A percentile compares a stretch with the other conserved stretches of the same genome.
Conservation (phyloP, 2,113 vertebrate genomes). For the Gadus macrocephalus region DNA sequence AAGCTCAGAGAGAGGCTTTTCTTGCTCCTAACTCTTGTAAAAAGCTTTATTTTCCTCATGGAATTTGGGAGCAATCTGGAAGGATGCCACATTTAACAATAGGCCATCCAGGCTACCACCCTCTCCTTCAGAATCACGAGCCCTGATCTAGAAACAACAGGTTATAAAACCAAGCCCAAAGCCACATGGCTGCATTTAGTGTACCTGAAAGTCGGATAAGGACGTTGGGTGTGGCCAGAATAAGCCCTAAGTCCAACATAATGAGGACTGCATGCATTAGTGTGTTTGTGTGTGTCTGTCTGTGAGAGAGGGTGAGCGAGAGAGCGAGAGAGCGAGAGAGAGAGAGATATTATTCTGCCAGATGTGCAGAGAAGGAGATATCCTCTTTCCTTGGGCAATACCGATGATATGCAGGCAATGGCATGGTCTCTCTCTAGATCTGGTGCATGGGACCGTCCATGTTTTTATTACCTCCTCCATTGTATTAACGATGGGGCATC, state of each 20-base stretch:
- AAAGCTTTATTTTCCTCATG: conserved; percentile 39
- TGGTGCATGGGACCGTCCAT: background rate
- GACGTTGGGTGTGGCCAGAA: background rate
- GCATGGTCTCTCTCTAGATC: background rate
- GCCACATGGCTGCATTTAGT: background rate
- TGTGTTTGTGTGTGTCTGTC: conserved; percentile 5
- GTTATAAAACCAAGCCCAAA: conserved; percentile 40
- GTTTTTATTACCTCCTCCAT: conserved; percentile 14
- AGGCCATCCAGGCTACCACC: conserved; percentile 56
- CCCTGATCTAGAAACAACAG: conserved; percentile 30
- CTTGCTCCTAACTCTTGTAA: conserved; percentile 12
- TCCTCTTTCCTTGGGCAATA: no score
- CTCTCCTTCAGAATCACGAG: conserved; percentile 41
- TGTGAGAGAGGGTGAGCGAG: background rate
- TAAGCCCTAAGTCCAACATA: background rate
- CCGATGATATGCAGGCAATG: no score
- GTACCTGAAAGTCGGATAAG: conserved; percentile 10
- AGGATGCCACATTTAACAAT: conserved; percentile 65
- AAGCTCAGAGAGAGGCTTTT: background rate
- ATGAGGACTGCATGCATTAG: background rate
- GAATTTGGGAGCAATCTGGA: conserved; percentile 55
- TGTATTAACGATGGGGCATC: conserved; percentile 27
- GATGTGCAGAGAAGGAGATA: no score
- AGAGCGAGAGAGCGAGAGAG: no score
- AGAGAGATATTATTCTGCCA: no score